A percentile compares a stretch with the other conserved stretches of the same genome.
Evolutionary conservation across 2,888 invertebrate species (phyloP).

Genomic region (Baccha elongata): DNA sequence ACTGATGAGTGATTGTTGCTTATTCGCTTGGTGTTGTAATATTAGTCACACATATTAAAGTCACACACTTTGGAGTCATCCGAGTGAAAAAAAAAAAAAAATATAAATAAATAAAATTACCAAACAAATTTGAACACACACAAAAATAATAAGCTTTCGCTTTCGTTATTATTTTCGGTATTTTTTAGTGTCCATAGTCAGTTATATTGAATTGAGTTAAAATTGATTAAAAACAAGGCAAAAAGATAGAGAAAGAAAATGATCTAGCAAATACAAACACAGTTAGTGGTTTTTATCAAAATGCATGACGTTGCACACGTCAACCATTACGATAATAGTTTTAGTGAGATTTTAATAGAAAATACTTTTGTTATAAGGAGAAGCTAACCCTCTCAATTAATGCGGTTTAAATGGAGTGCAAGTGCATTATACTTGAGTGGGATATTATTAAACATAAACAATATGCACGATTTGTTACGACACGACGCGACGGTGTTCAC

Average conservation of each 20-base stretch:
- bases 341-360: background rate
- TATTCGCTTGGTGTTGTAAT: slow-evolving; percentile 51
- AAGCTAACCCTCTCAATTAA: too few relatives aligned
- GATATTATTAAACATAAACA: background rate
- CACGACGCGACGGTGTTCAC: too few relatives aligned
- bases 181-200: slow-evolving; percentile 21
- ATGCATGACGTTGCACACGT: slow-evolving; percentile 12
- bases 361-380: too few relatives aligned
- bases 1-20: slow-evolving; percentile 39
- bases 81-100: slow-evolving; percentile 25
- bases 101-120: slow-evolving; percentile 19
- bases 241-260: background rate
- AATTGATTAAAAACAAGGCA: background rate
- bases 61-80: slow-evolving; percentile 47
- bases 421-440: background rate
- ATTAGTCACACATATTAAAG: too few relatives aligned
- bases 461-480: background rate
- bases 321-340: background rate
- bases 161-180: slow-evolving; percentile 45
- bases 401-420: slow-evolving; percentile 5
- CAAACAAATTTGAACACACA: slow-evolving; percentile 13
- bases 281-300: background rate
- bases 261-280: too few relatives aligned
- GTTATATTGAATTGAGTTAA: slow-evolving; percentile 3
- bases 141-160: slow-evolving; percentile 61